Evolutionary conservation across 2,888 invertebrate species (phyloP).

Genomic region (Caenorhabditis afra): DNA sequence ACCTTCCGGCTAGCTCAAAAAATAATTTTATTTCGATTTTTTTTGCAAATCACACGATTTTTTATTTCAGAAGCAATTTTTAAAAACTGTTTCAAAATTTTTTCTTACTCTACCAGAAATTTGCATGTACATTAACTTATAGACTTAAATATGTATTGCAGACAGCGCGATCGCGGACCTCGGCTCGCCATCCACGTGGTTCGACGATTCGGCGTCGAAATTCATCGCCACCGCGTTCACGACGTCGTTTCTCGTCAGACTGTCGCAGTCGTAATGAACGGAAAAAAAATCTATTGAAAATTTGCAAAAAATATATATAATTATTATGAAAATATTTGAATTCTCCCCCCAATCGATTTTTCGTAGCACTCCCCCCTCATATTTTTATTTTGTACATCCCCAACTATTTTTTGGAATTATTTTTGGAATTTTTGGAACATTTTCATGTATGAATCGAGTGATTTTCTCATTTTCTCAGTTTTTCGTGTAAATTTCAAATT

Average conservation of each 20-base stretch:
- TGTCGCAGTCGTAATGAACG: conserved; percentile 21
- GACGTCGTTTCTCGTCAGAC: conserved; percentile 45
- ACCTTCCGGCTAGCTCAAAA: background rate
- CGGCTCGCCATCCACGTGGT: conserved; percentile 53
- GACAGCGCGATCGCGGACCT: conserved; percentile 60
- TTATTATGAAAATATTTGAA: background rate
- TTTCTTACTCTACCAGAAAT: background rate
- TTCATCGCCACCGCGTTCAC: conserved; percentile 52
- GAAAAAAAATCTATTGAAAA: background rate
- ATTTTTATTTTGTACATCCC: too few relatives aligned
- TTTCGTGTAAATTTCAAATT: background rate
- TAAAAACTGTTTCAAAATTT: background rate
- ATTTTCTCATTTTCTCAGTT: background rate
- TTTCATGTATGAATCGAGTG: conserved; percentile 25
- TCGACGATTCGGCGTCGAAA: conserved; percentile 42
- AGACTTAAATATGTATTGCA: conserved; percentile 26
- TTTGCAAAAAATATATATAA: background rate
- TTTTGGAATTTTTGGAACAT: conserved; percentile 5
- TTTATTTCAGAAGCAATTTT: conserved; percentile 1
- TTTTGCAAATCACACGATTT: too few relatives aligned
- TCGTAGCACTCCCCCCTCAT: background rate
- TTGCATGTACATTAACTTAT: background rate
- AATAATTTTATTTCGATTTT: background rate
- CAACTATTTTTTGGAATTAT: background rate
- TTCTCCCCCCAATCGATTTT: background rate